Base-by-base conservation (phyloP, 2,797 vertebrate species). In the Jordanella pulchra region DNA sequence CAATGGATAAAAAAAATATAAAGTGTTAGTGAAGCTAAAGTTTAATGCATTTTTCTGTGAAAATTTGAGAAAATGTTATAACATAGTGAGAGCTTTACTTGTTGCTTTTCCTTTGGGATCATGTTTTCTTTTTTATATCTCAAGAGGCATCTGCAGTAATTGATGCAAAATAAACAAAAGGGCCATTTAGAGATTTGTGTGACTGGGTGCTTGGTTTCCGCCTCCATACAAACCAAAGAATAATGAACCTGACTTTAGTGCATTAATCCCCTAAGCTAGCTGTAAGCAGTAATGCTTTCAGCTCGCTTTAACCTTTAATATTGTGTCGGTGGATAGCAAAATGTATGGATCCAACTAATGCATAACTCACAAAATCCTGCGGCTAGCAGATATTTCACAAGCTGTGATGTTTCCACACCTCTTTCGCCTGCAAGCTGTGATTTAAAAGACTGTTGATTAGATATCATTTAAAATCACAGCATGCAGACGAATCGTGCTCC, bases 381-480 rank as follows among this genome's bases (percentile, higher is more conserved):
- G 54, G 73, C 68, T 25, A 25, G 39, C 72, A 47, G 79, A 84
- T 84, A 83, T 79, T 82, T 88, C 81, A 78, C 71, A 73, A 77
- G 67, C 77, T 74, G 65, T 65, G 81, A 84, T 35, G 17, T 79
- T 72, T 67, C 65, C 71, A 76, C 47, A 44, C 71, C 60, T 58
- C 61, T 71, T 45, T 67, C 73, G 69, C 65, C 78, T 74, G 2
- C 30, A 60, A 25, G 42, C 73, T 54, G 64, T 67, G 69, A 86
- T 55, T 90, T 78, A 88, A 84, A 76, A 42, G 47, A 48, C 28
- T 58, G 84, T 86, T 61, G 80, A 85, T 80, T 42, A 10, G 70
- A 72, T 71, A 88, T 80, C 51, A 85, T n/a, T n/a, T n/a, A n/a
- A n/a, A n/a, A n/a, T n/a, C n/a, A n/a, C n/a, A n/a, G n/a, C n/a